Conservation (phyloP, 1,140 invertebrate species). For the Bombus waltoni region DNA sequence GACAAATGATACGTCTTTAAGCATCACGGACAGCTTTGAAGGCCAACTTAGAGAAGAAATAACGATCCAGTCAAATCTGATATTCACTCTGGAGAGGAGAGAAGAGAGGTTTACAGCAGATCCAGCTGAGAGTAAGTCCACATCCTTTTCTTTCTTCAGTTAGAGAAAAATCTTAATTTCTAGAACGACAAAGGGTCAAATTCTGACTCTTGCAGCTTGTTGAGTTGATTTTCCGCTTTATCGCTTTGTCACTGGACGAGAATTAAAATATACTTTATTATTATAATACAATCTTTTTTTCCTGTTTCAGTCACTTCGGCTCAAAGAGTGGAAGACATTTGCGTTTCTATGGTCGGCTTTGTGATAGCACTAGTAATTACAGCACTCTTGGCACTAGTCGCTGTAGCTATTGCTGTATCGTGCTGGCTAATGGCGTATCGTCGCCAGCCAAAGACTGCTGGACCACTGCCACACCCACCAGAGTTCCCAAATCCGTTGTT, state of each 20-base stretch:
- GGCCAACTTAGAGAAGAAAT: constrained; percentile 96
- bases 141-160: too few relatives aligned
- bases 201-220: neutral
- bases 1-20: constrained; percentile 84
- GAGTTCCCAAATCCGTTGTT: constrained; percentile 97
- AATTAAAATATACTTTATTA: neutral
- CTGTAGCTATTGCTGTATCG: constrained; percentile 96
- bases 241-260: neutral
- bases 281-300: neutral
- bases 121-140: constrained; percentile 86
- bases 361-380: constrained; percentile 96
- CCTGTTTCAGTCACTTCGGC: constrained; percentile 85
- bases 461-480: constrained; percentile 95
- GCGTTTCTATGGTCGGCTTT: constrained; percentile 95
- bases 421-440: constrained; percentile 97
- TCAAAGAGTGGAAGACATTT: constrained; percentile 92
- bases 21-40: constrained; percentile 85
- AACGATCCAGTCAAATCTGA: constrained; percentile 95
- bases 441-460: constrained; percentile 91
- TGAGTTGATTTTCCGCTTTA: neutral
- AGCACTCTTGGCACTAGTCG: constrained; percentile 94
- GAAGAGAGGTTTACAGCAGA: constrained; percentile 85
- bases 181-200: neutral
- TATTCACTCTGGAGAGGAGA: constrained; percentile 93
- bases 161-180: neutral